Percentiles rank a stretch among this genome's conserved stretches.
Evolutionary conservation across 2,113 vertebrate genomes (phyloP).

Genomic region (Cynopterus brachyotis): DNA sequence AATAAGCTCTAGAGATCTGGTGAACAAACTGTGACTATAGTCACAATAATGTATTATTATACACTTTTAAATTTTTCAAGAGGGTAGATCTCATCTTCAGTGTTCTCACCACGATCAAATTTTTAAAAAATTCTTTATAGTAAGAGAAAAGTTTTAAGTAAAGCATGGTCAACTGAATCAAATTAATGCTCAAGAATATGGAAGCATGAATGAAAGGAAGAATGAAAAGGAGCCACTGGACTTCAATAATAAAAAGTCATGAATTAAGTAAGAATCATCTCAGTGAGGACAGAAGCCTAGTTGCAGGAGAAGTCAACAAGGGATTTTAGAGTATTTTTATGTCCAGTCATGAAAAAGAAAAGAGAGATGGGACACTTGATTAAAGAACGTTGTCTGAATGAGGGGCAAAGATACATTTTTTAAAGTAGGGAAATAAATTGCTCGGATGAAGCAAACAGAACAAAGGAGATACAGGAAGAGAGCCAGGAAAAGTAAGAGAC

Average conservation of each 20-base stretch:
- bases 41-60: too few relatives aligned
- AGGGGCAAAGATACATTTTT: not conserved
- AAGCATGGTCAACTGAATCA: not conserved
- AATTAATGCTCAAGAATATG: not conserved
- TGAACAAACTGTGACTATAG: not conserved
- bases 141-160: not conserved
- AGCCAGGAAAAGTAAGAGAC: not conserved
- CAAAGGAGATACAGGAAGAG: not conserved
- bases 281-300: not conserved
- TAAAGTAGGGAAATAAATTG: not conserved
- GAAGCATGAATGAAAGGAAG: not conserved
- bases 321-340: not conserved
- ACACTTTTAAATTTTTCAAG: not conserved
- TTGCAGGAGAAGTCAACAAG: not conserved
- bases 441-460: not conserved
- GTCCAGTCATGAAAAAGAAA: not conserved
- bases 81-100: not conserved
- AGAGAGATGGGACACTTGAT: not conserved
- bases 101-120: not conserved
- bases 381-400: not conserved
- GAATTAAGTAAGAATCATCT: not conserved
- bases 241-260: not conserved
- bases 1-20: not conserved
- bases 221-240: not conserved
- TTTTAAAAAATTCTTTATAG: not conserved